These are phyloP conservation scores for Caenorhabditis zanzibari DNA, from an alignment of 2,888 invertebrate species.

Conservation along the genomic window DNA sequence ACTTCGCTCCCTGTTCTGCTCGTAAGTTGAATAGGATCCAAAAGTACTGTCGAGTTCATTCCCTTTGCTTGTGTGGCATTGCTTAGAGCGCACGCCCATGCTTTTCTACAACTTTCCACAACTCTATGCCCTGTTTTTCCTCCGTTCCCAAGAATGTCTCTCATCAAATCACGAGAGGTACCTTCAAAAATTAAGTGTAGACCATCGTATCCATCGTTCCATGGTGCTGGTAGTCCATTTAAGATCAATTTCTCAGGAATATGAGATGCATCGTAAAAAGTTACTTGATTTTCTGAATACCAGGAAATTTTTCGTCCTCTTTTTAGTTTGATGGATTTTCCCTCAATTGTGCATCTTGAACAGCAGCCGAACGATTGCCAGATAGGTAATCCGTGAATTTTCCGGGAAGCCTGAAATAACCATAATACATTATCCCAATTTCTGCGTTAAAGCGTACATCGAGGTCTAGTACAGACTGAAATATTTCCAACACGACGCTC, in stretches of 20 bases:
- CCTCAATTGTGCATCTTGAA: background rate
- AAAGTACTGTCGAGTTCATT: background rate
- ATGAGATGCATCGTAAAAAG: background rate
- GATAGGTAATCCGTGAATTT: background rate
- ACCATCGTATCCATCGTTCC: background rate
- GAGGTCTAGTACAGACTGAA: no score
- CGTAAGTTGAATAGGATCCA: conserved; percentile 22
- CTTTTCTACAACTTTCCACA: background rate
- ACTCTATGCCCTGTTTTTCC: background rate
- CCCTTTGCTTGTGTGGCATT: background rate
- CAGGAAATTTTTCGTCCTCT: background rate
- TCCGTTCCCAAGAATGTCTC: background rate
- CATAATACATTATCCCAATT: background rate
- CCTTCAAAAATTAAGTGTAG: conserved; percentile 10
- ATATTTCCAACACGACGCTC: no score
- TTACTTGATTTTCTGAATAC: background rate
- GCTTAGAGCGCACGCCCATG: conserved; percentile 5
- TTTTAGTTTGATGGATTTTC: background rate
- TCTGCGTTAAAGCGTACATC: no score
- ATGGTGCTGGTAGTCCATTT: conserved; percentile 6
- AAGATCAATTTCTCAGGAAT: background rate
- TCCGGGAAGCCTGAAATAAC: background rate
- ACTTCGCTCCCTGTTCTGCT: conserved; percentile 5
- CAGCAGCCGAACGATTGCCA: background rate
- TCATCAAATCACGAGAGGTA: conserved; percentile 9